These are phyloP conservation scores for Spodoptera litura DNA, from an alignment of 1,140 invertebrate genomes.

Conservation along the genomic window DNA sequence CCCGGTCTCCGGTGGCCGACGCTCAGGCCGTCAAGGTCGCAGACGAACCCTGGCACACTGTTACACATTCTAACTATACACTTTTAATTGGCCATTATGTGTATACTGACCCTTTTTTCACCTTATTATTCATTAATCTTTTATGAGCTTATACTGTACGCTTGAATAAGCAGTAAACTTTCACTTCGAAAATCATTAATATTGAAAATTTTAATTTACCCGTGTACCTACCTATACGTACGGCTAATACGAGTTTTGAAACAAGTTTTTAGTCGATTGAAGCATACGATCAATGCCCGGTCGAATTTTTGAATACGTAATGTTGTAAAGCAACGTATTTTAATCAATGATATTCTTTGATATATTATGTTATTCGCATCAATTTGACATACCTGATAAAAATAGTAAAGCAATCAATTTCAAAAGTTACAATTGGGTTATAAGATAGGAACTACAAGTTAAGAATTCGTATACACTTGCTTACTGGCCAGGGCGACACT, in stretches of 20 bases:
- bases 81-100: conserved; percentile 33
- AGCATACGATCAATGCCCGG: conserved; percentile 12
- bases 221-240: not conserved
- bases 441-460: too few species aligned
- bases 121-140: conserved; percentile 22
- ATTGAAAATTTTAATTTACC: conserved; percentile 21
- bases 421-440: too few species aligned
- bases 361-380: not conserved
- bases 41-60: conserved; percentile 57
- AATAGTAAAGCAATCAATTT: too few species aligned
- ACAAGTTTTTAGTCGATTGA: conserved; percentile 15
- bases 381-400: not conserved
- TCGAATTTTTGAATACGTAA: conserved; percentile 4
- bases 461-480: too few species aligned
- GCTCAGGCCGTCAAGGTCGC: conserved; percentile 60
- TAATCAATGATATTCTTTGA: not conserved
- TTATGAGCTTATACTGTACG: conserved; percentile 20
- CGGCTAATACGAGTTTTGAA: conserved; percentile 12
- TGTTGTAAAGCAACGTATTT: conserved; percentile 17
- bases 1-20: conserved; percentile 58
- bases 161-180: conserved; percentile 22
- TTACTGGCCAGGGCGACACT: too few species aligned
- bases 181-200: conserved; percentile 1
- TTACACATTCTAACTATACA: conserved; percentile 47
- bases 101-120: conserved; percentile 27